phyloP scores from a whole-genome alignment of 2,888 invertebrate genomes.

The Athalia circularis region DNA sequence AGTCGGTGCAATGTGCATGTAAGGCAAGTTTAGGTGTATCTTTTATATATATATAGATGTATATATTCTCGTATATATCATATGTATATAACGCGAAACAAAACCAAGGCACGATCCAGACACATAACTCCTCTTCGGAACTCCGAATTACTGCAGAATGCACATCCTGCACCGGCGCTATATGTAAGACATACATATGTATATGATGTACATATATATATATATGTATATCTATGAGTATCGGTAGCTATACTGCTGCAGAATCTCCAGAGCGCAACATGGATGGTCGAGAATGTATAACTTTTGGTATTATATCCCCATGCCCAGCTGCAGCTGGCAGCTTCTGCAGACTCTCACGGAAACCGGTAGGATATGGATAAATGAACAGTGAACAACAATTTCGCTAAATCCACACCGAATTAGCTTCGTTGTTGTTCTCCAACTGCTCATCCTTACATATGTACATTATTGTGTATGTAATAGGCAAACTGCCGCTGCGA shows the following conservation, averaged over 20 bases:
- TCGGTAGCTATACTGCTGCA: no score
- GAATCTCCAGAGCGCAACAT: no score
- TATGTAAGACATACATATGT: no score
- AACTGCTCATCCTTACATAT: neutral
- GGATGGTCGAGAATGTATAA: slow-evolving; percentile 56
- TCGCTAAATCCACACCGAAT: slow-evolving; percentile 25
- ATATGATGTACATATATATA: slow-evolving; percentile 19
- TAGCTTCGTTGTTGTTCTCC: slow-evolving; percentile 5
- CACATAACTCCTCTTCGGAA: slow-evolving; percentile 63
- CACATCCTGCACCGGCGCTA: neutral
- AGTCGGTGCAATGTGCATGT: neutral
- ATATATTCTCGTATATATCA: neutral
- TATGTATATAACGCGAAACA: neutral
- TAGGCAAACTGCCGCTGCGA: no score
- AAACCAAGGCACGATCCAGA: slow-evolving; percentile 56
- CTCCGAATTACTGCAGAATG: slow-evolving; percentile 21
- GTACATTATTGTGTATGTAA: no score
- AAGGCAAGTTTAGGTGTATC: neutral
- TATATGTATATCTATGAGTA: neutral
- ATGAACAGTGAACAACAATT: slow-evolving; percentile 24
- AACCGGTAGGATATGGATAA: neutral
- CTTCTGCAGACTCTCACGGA: neutral
- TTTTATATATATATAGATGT: no score
- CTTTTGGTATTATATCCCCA: slow-evolving; percentile 60
- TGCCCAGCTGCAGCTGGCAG: slow-evolving; percentile 43